phyloP scores from a whole-genome alignment of 2,797 vertebrate genomes.

The Columba guinea region DNA sequence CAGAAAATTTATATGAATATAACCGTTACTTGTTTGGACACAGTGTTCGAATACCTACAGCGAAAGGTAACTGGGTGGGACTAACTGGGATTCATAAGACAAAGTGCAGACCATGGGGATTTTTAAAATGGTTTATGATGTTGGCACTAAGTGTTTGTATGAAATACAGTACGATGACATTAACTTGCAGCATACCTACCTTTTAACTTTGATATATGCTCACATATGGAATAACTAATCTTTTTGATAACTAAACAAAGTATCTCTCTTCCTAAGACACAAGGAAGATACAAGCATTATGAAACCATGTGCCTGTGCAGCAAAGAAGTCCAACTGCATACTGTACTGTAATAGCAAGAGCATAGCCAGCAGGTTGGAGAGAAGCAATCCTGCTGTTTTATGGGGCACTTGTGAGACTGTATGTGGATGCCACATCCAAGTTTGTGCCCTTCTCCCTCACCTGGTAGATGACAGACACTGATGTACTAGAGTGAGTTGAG shows the following conservation, averaged over 20 bases:
- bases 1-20: neutral
- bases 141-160: neutral
- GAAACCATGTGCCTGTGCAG: neutral
- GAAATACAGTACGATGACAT: neutral
- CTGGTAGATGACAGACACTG: neutral
- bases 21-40: neutral
- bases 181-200: neutral
- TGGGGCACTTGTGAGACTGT: neutral
- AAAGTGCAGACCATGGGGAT: neutral
- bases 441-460: neutral
- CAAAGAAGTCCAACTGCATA: neutral
- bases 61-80: neutral
- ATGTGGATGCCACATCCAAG: neutral
- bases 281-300: neutral
- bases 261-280: neutral
- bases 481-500: neutral
- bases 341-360: neutral
- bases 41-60: neutral
- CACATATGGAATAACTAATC: neutral
- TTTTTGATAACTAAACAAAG: neutral
- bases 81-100: neutral
- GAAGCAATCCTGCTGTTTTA: neutral
- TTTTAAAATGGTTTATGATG: neutral
- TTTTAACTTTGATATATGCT: neutral
- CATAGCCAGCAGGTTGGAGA: neutral